A percentile compares a stretch with the other conserved stretches of the same genome.
Evolutionary conservation across 2,888 invertebrate genomes (phyloP).

Genomic region (Sarcophaga rosellei): DNA sequence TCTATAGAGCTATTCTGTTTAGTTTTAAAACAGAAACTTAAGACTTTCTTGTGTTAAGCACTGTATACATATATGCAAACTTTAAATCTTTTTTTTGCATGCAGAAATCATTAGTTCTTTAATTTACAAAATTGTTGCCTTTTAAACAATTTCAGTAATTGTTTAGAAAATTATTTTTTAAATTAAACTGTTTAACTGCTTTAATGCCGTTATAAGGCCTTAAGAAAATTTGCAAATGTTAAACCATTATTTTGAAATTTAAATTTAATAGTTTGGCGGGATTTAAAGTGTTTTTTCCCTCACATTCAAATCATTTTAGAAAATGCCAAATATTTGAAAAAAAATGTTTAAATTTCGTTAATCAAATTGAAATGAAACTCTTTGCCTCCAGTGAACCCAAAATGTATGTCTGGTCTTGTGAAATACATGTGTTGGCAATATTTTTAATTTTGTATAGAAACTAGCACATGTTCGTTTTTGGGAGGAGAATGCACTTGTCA

Average conservation of each 20-base stretch:
- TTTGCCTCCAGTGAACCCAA: conserved; percentile 44
- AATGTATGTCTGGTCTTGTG: conserved; percentile 12
- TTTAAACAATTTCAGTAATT: conserved; percentile 54
- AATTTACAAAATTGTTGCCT: too few relatives aligned
- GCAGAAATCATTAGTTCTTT: neutral
- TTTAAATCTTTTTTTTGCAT: conserved; percentile 2
- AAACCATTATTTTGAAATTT: conserved; percentile 11
- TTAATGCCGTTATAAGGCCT: conserved; percentile 24
- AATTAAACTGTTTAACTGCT: conserved; percentile 43
- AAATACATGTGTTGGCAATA: conserved; percentile 47
- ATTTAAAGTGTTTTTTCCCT: neutral
- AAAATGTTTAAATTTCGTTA: neutral
- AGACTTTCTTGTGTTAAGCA: too few relatives aligned
- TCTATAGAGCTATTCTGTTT: conserved; percentile 2
- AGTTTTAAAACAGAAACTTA: neutral
- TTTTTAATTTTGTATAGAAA: neutral
- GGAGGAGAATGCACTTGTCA: conserved; percentile 60
- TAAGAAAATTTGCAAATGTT: neutral
- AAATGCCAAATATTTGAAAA: neutral
- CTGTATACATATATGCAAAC: conserved; percentile 16
- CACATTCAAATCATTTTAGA: too few relatives aligned
- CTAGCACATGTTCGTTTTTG: conserved; percentile 48
- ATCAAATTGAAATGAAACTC: neutral
- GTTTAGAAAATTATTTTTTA: conserved; percentile 41
- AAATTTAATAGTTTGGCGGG: conserved; percentile 23